Conservation (phyloP, 64 coral and sea anemone genomes). For the Platygyra sinensis region DNA sequence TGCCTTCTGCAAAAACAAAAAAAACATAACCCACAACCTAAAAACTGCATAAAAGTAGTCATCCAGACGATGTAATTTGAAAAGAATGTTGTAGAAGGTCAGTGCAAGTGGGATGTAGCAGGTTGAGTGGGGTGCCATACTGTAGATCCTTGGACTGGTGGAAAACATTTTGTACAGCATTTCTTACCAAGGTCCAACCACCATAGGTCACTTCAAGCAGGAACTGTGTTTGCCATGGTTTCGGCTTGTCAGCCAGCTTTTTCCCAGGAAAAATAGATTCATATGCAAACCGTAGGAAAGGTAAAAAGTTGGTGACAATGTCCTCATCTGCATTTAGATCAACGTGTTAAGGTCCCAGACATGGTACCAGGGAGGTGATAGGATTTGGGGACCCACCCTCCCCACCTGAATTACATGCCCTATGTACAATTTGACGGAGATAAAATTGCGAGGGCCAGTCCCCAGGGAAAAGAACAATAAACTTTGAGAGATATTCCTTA, state of each 20-base stretch:
- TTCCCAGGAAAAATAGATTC: slow-evolving; percentile 33
- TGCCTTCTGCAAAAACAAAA: slow-evolving; percentile 35
- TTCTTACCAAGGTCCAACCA: slow-evolving; percentile 4
- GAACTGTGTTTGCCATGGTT: slow-evolving; percentile 34
- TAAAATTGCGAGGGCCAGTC: slow-evolving; percentile 48
- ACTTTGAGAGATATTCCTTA: slow-evolving; percentile 40
- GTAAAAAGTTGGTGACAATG: slow-evolving; percentile 29
- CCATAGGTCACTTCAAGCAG: slow-evolving; percentile 1
- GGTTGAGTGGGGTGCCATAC: slow-evolving; percentile 20
- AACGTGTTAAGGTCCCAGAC: slow-evolving; percentile 47
- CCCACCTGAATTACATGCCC: too few species aligned
- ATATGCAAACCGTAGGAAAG: slow-evolving; percentile 38
- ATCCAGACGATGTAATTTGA: slow-evolving; percentile 39
- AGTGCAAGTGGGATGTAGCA: slow-evolving; percentile 35
- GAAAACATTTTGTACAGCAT: background rate
- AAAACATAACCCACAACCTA: slow-evolving; percentile 62
- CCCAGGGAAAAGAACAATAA: slow-evolving; percentile 49
- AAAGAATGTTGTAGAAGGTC: slow-evolving; percentile 35
- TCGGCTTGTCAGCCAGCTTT: slow-evolving; percentile 64
- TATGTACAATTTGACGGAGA: slow-evolving; percentile 32
- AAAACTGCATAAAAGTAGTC: slow-evolving; percentile 51
- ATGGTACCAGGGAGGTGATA: slow-evolving; percentile 24
- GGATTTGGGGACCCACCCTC: slow-evolving; percentile 3
- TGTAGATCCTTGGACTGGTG: slow-evolving; percentile 31
- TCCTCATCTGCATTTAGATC: slow-evolving; percentile 51